Evolutionary conservation across 1,140 invertebrate species (phyloP).

Genomic region (Lasaia peninsularis): DNA sequence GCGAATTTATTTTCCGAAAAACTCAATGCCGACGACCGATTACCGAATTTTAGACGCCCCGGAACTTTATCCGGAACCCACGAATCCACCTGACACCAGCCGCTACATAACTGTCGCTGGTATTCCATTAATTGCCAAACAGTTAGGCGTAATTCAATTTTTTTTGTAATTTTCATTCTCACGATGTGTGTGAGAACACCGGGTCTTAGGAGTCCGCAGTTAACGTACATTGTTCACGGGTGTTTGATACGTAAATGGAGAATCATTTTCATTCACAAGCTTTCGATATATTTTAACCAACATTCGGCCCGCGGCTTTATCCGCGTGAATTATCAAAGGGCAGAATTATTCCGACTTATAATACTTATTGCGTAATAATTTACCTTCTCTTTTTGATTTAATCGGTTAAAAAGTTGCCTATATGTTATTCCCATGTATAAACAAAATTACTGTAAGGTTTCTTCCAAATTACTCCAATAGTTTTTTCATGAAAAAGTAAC

Average conservation of each 20-base stretch:
- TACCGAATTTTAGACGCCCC: conserved; percentile 55
- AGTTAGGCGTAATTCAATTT: conserved; percentile 61
- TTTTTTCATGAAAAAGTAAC: too few relatives aligned
- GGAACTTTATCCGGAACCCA: conserved; percentile 55
- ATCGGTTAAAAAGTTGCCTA: too few relatives aligned
- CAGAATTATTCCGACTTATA: too few relatives aligned
- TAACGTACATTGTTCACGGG: conserved; percentile 22
- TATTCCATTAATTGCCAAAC: conserved; percentile 61
- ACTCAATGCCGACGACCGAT: conserved; percentile 61
- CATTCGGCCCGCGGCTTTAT: too few relatives aligned
- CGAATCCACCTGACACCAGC: conserved; percentile 56
- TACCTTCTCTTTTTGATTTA: too few relatives aligned
- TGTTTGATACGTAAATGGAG: conserved; percentile 3
- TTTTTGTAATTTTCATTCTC: conserved; percentile 59
- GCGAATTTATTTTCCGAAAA: conserved; percentile 51
- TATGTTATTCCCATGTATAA: too few relatives aligned
- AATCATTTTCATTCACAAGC: conserved; percentile 4
- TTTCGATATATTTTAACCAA: too few relatives aligned
- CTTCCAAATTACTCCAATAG: too few relatives aligned
- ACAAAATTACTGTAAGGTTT: too few relatives aligned
- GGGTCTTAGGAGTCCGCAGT: conserved; percentile 29
- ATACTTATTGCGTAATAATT: too few relatives aligned
- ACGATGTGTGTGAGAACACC: conserved; percentile 61
- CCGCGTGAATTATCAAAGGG: too few relatives aligned
- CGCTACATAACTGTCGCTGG: conserved; percentile 67